phyloP scores from a whole-genome alignment of 2,888 invertebrate genomes.

The Stenodera caucasica region DNA sequence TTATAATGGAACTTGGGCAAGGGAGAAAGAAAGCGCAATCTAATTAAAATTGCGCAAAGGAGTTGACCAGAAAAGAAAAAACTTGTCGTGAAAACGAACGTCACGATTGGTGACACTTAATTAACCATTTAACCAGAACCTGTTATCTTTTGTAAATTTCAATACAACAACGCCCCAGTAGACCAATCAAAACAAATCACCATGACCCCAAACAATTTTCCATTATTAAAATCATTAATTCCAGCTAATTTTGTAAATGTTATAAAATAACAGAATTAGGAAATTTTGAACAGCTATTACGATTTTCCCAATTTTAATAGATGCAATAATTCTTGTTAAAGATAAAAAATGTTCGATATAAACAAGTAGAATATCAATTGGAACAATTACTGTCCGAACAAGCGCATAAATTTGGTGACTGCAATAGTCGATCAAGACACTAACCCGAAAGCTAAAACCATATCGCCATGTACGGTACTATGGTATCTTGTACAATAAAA shows the following conservation, averaged over 20 bases:
- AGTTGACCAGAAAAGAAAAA: slow-evolving; percentile 3
- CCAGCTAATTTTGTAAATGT: neutral
- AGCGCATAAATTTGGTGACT: slow-evolving; percentile 15
- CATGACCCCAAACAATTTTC: neutral
- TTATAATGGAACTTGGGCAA: neutral
- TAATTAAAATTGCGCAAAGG: neutral
- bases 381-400: slow-evolving; percentile 12
- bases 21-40: neutral
- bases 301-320: neutral
- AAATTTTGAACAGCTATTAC: neutral
- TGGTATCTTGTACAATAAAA: slow-evolving; percentile 15
- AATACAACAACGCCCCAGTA: slow-evolving; percentile 2
- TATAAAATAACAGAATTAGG: slow-evolving; percentile 1
- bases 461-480: slow-evolving; percentile 8
- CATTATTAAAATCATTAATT: neutral
- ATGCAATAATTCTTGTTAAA: slow-evolving; percentile 5
- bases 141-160: slow-evolving; percentile 2
- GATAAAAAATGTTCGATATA: neutral
- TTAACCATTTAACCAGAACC: slow-evolving; percentile 6
- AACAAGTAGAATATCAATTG: slow-evolving; percentile 8
- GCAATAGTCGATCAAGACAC: slow-evolving; percentile 14
- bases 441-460: slow-evolving; percentile 8
- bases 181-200: neutral
- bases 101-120: slow-evolving; percentile 5
- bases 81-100: slow-evolving; percentile 4